A percentile compares a stretch with the other conserved stretches of the same genome.
phyloP scores from a whole-genome alignment of 2,113 vertebrate genomes.

The Microcebus lehilahytsara region DNA sequence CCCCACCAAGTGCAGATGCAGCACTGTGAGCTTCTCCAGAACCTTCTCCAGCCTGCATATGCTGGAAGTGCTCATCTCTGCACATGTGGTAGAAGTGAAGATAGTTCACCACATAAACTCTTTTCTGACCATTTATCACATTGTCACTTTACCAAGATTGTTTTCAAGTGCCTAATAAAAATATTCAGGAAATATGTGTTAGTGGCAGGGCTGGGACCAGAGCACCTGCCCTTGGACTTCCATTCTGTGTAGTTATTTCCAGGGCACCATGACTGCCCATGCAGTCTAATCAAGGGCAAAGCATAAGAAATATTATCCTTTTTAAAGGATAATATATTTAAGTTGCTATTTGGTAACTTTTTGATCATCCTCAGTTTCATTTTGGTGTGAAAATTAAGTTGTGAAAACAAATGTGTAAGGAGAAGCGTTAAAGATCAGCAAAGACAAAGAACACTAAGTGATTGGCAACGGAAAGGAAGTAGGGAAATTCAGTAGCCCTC shows the following conservation, averaged over 20 bases:
- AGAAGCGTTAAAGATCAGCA: not conserved
- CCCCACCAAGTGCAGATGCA: accelerated
- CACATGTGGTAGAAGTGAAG: not conserved
- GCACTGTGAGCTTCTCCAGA: not conserved
- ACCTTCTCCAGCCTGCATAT: not conserved
- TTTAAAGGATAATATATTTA: not conserved
- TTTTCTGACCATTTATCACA: not conserved
- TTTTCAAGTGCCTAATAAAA: not conserved
- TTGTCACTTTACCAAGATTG: not conserved
- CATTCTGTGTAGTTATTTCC: not conserved
- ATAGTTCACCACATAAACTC: too few relatives aligned
- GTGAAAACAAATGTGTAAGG: not conserved
- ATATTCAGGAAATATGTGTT: not conserved
- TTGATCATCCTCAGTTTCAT: not conserved
- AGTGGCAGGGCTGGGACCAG: not conserved
- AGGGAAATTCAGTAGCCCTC: not conserved
- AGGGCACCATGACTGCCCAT: not conserved
- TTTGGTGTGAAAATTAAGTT: conserved; percentile 7
- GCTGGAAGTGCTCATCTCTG: not conserved
- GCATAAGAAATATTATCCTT: not conserved
- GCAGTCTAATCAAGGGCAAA: not conserved
- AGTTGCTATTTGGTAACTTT: not conserved
- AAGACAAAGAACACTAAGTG: not conserved
- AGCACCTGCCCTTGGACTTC: not conserved
- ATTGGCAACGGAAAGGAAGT: not conserved